Conservation (phyloP, 2,888 invertebrate species). For the Coenonympha arcania region DNA sequence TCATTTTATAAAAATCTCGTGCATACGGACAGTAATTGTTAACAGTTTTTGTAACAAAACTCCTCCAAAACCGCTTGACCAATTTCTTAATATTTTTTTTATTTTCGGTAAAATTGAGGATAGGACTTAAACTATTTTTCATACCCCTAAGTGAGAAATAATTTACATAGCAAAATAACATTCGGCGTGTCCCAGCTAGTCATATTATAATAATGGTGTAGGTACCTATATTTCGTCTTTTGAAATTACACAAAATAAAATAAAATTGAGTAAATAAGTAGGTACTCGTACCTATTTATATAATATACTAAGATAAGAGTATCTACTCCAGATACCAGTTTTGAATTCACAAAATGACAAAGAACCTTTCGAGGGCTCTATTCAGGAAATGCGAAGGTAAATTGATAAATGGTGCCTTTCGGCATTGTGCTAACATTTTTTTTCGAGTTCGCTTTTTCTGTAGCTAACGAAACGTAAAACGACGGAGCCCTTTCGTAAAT, state of each 20-base stretch:
- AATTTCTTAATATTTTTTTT: no score
- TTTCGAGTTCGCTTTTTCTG: slow-evolving; percentile 14
- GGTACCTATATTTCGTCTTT: no score
- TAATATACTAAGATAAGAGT: slow-evolving; percentile 3
- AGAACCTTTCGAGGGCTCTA: slow-evolving; percentile 13
- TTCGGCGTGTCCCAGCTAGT: no score
- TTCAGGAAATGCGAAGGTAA: slow-evolving; percentile 17
- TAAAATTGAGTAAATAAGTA: neutral
- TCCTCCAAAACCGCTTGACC: no score
- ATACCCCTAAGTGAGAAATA: no score
- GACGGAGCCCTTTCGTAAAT: slow-evolving; percentile 12
- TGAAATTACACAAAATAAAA: neutral
- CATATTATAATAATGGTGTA: no score
- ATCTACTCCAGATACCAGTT: slow-evolving; percentile 8
- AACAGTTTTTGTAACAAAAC: no score
- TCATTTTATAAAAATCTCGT: no score
- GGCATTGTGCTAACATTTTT: slow-evolving; percentile 18
- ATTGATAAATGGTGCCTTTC: slow-evolving; percentile 18
- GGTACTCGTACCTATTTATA: slow-evolving; percentile 5
- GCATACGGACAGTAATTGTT: no score
- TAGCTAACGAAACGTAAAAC: slow-evolving; percentile 16
- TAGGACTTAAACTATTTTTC: no score
- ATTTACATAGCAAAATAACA: no score
- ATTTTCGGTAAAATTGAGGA: no score
- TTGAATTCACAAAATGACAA: slow-evolving; percentile 14